Conservation (phyloP, 1,140 invertebrate species). For the Saccostrea echinata region DNA sequence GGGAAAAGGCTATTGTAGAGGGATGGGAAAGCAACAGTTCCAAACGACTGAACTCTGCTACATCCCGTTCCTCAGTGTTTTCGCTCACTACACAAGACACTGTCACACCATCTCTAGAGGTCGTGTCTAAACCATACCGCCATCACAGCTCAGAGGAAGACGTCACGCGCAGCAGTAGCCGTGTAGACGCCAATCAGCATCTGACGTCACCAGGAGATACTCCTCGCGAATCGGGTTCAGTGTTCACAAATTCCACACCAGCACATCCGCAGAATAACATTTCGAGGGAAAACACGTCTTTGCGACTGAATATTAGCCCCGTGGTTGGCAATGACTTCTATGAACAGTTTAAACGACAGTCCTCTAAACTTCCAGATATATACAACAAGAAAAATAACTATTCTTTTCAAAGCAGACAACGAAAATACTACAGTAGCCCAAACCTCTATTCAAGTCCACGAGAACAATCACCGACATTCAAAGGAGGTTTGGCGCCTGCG, state of each 20-base stretch:
- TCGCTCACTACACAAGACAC: conserved; percentile 35
- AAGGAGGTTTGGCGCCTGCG: conserved; percentile 33
- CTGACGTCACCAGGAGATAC: conserved; percentile 39
- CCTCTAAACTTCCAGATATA: conserved; percentile 52
- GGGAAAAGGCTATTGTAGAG: conserved; percentile 50
- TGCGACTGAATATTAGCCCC: conserved; percentile 34
- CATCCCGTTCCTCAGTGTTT: conserved; percentile 27
- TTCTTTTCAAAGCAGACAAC: conserved; percentile 22
- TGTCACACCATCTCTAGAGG: conserved; percentile 48
- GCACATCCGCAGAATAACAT: neutral
- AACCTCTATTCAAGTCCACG: conserved; percentile 29
- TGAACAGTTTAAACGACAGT: conserved; percentile 51
- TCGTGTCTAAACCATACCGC: conserved; percentile 49
- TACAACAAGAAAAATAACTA: conserved; percentile 34
- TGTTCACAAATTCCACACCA: neutral
- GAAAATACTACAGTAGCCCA: conserved; percentile 41
- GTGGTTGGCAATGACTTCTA: conserved; percentile 48
- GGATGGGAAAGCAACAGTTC: conserved; percentile 55
- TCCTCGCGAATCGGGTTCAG: conserved; percentile 23
- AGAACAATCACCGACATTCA: neutral
- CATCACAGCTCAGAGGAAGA: neutral
- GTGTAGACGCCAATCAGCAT: conserved; percentile 40
- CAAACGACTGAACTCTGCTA: conserved; percentile 44
- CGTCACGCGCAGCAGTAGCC: conserved; percentile 34
- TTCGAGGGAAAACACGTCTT: neutral